Conservation (phyloP, 2,113 vertebrate genomes). For the Arvicanthis niloticus region DNA sequence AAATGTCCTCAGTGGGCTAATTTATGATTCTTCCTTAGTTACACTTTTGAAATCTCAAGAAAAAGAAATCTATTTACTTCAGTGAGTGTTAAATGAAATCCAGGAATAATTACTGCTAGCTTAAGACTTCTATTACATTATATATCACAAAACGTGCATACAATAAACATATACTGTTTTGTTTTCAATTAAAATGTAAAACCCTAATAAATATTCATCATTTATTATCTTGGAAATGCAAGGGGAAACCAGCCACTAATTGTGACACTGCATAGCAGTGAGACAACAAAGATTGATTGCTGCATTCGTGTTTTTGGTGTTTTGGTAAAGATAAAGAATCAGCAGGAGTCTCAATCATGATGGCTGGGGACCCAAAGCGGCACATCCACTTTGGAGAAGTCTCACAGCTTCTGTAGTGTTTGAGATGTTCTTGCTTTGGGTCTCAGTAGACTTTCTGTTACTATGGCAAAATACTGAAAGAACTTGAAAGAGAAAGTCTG, state of each 20-base stretch:
- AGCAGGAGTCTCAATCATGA: not conserved
- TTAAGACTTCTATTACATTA: not conserved
- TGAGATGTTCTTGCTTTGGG: not conserved
- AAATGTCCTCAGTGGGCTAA: too few species aligned
- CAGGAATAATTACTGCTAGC: not conserved
- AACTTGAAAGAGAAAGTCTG: not conserved
- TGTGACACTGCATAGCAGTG: not conserved
- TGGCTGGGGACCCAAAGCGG: not conserved
- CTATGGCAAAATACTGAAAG: not conserved
- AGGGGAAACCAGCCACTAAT: not conserved
- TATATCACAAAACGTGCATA: not conserved
- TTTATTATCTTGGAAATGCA: not conserved
- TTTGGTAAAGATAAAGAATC: not conserved
- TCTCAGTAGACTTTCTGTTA: not conserved
- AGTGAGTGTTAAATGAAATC: conserved; percentile 3
- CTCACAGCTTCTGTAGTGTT: not conserved
- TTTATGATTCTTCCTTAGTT: not conserved
- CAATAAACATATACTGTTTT: not conserved
- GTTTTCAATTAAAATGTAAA: not conserved
- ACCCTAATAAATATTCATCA: not conserved
- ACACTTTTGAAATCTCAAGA: conserved; percentile 1
- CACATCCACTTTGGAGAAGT: not conserved
- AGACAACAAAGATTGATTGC: not conserved
- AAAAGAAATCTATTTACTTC: conserved; percentile 32
- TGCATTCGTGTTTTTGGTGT: not conserved